A percentile compares a stretch with the other conserved stretches of the same genome.
Conservation (phyloP, 2,797 vertebrate genomes). For the Dallia pectoralis region DNA sequence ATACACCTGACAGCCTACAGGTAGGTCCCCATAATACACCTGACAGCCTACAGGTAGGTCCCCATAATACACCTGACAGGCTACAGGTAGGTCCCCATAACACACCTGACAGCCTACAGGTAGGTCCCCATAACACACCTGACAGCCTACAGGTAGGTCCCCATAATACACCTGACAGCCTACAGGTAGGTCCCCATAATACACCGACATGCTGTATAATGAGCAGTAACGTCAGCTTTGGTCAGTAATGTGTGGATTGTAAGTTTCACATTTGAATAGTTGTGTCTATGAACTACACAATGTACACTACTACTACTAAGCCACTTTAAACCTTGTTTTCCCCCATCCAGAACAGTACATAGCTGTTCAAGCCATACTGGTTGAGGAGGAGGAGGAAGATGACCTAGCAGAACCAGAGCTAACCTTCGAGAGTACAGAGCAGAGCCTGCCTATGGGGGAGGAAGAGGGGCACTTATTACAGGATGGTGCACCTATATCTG, state of each 20-base stretch:
- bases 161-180: constrained; percentile 24
- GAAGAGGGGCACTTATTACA: constrained; percentile 26
- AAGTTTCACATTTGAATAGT: not conserved
- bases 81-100: constrained; percentile 58
- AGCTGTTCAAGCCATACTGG: constrained; percentile 65
- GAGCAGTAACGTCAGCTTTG: not conserved
- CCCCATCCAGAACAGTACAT: constrained; percentile 46
- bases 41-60: constrained; percentile 62
- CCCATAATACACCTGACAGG: constrained; percentile 20
- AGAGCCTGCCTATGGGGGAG: constrained; percentile 1
- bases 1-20: constrained; percentile 46
- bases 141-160: constrained; percentile 61
- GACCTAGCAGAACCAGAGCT: constrained; percentile 26
- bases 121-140: constrained; percentile 40
- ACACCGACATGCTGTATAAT: not conserved
- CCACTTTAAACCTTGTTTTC: not conserved
- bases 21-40: constrained; percentile 47
- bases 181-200: constrained; percentile 58
- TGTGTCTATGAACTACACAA: too few species aligned
- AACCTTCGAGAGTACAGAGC: constrained; percentile 22
- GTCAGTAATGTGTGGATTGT: not conserved
- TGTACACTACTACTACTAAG: too few species aligned
- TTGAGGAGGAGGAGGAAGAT: constrained; percentile 46
- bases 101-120: constrained; percentile 55
- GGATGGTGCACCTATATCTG: constrained; percentile 21